These are phyloP conservation scores for Ginglymostoma cirratum DNA, from an alignment of 2,113 vertebrate genomes.

Conservation along the genomic window DNA sequence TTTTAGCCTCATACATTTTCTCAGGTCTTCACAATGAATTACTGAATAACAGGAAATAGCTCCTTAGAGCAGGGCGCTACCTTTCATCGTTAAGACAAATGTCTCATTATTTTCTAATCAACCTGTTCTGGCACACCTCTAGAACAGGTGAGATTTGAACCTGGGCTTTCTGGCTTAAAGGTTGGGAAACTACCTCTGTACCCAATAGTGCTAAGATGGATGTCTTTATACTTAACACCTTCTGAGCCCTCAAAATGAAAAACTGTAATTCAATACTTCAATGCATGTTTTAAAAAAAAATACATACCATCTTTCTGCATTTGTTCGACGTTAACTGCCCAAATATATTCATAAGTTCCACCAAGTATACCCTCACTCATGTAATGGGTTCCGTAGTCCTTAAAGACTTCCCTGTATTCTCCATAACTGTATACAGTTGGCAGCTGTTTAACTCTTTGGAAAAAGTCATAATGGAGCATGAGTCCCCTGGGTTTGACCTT, in stretches of 20 bases:
- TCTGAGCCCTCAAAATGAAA: background rate
- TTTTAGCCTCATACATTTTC: background rate
- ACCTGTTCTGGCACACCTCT: too few relatives aligned
- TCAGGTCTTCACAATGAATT: background rate
- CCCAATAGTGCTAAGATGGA: too few relatives aligned
- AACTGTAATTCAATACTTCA: background rate
- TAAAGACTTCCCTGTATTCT: constrained; percentile 77
- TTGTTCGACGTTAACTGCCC: constrained; percentile 62
- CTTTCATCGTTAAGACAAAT: background rate
- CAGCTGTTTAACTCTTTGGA: constrained; percentile 63
- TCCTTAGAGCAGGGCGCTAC: background rate
- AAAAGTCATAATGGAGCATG: constrained; percentile 78
- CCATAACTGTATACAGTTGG: constrained; percentile 74
- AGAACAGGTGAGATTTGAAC: too few relatives aligned
- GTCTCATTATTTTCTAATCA: background rate
- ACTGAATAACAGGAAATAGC: background rate
- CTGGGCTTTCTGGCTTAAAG: too few relatives aligned
- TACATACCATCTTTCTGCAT: constrained; percentile 58
- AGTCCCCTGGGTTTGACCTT: constrained; percentile 64
- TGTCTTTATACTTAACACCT: background rate
- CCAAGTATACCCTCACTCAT: constrained; percentile 73
- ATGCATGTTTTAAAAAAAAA: background rate
- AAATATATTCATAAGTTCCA: constrained; percentile 71
- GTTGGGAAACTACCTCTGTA: too few relatives aligned
- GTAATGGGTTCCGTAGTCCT: constrained; percentile 82